Base-by-base conservation (phyloP, 2,888 invertebrate species). In the Brachypterus glaber region DNA sequence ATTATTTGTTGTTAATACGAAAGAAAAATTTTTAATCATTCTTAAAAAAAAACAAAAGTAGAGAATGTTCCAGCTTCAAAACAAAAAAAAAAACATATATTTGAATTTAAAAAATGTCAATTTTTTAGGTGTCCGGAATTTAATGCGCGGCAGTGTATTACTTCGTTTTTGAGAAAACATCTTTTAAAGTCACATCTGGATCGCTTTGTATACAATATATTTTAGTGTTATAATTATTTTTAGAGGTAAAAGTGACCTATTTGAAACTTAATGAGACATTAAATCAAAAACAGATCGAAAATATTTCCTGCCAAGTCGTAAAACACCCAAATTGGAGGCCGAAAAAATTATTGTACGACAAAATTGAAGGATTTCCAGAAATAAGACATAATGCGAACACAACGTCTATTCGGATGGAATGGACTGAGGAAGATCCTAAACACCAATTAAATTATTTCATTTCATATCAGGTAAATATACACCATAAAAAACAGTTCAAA, bases 241-340 rank as follows among this genome's bases (percentile, higher is more conserved):
- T 39, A 59, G 59, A 59, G 39, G 54, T 59, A 2, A 58, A 57
- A 51, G 50, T 57, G 2, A 48, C 51, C 0, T 54, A 45, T 39
- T 43, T 58, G 21, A 51, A 27, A 5, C 5, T 11, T 13, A 13
- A 5, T 11, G 12, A 27, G 5, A 27, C 54, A 37, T 33, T 53
- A 5, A 48, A 44, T 8, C 39, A 35, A 29, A 43, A 48, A 29
- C 37, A 48, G 5, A 39, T 47, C 12, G 46, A 46, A 11, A 40
- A 45, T 15, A 47, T 59, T 34, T 50, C 55, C 4, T 59, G 59
- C 30, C 57, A 57, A 30, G 33, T 58, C 15, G 43, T 58, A 16
- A 48, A 46, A 13, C 49, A 53, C 30, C 59, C 59, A 1, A 51
- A 47, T 34, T 57, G 55, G 53, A 46, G 51, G 21, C 59, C 59